Base-by-base conservation (phyloP, 2,113 vertebrate genomes). In the Motacilla tschutschensis region DNA sequence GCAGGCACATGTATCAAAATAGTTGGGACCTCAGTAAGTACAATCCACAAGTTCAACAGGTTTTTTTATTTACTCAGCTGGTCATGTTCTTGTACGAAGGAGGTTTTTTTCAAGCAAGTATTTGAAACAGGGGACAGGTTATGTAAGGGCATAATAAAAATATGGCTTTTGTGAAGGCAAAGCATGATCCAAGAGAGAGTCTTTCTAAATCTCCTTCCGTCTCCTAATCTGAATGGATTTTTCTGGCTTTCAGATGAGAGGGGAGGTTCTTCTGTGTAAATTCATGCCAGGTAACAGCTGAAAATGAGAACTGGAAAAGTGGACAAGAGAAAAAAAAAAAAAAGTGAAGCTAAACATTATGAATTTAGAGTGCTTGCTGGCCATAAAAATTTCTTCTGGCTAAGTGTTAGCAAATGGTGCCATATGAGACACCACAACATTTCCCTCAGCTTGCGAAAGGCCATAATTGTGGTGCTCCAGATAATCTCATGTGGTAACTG, bases 21-120 rank as follows among this genome's bases (percentile, higher is more conserved):
- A 95, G 79, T 79, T 81, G 83, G 91, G 31, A 54, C 84, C 76
- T 88, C 74, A 50, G 78, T 63, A 81, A 89, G 87, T 70, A 65
- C 48, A 81, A 94, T 77, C 48, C 94, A 90, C 76, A 59, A 88
- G 47, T 76, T 88, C 88, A 90, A 92, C 62, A 53, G n/a, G 87
- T 88, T 93, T 92, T 95, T 94, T 87, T 95, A 92, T 95, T 95
- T 90, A 91, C 67, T 93, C 94, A 95, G 95, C 95, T 94, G 95
- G 81, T 74, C 79, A 79, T 95, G 93, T 79, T 85, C 89, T 93
- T 92, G 58, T 87, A 77, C 0, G 41, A 80, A 72, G 48, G 12
- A 92, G 59, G 16, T 43, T 83, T 90, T 82, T 85, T 85, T 66
- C 50, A 78, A 81, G 60, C 78, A 77, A 77, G 26, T 64, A 78